phyloP scores from a whole-genome alignment of 1,140 invertebrate species.

The Limonius californicus region DNA sequence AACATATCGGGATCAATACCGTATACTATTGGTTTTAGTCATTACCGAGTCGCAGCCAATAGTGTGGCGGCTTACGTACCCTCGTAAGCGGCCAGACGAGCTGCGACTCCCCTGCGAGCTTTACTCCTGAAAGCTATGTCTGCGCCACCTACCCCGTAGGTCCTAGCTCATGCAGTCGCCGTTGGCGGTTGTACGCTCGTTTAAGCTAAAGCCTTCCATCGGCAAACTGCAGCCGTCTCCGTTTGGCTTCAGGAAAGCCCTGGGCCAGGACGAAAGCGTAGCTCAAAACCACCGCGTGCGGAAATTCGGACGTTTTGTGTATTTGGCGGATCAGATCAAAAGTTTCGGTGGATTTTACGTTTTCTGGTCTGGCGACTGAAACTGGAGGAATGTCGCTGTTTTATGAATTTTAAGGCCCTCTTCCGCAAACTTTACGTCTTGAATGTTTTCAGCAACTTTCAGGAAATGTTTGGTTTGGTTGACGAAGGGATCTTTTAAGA shows the following conservation, averaged over 20 bases:
- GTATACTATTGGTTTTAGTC: slow-evolving; percentile 29
- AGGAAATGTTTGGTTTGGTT: too few relatives aligned
- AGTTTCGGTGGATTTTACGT: too few relatives aligned
- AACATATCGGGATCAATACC: slow-evolving; percentile 28
- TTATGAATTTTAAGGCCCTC: not conserved
- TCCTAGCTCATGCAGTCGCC: not conserved
- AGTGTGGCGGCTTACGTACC: slow-evolving; percentile 8
- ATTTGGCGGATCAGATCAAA: too few relatives aligned
- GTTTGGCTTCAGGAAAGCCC: too few relatives aligned
- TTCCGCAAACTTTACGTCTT: too few relatives aligned
- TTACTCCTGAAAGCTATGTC: not conserved
- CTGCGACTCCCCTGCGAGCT: not conserved
- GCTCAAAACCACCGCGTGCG: too few relatives aligned
- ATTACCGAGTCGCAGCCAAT: slow-evolving; percentile 27
- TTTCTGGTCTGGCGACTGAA: too few relatives aligned
- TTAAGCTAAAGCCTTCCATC: not conserved
- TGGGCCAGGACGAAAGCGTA: too few relatives aligned
- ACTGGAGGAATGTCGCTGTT: too few relatives aligned
- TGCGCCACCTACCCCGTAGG: not conserved
- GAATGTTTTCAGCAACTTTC: too few relatives aligned
- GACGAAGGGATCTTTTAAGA: too few relatives aligned
- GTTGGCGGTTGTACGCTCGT: not conserved
- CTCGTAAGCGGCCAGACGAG: slow-evolving; percentile 5
- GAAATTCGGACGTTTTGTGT: too few relatives aligned
- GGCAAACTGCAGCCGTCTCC: not conserved